Evolutionary conservation across 2,113 vertebrate species (phyloP).

Genomic region (Takifugu bimaculatus): DNA sequence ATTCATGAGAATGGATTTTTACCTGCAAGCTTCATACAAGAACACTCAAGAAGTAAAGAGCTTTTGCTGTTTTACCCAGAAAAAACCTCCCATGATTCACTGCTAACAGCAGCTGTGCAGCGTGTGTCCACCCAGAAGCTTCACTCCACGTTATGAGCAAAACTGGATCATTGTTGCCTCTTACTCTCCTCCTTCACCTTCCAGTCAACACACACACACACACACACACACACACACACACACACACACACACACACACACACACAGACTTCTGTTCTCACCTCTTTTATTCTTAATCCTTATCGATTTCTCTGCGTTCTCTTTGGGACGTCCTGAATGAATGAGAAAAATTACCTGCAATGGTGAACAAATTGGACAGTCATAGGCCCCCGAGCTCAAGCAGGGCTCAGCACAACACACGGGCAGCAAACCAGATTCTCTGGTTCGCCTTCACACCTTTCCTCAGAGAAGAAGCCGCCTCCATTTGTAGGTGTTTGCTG

Average conservation of each 20-base stretch:
- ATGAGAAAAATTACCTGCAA: slow-evolving; percentile 65
- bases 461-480: slow-evolving; percentile 39
- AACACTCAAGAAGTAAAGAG: no score
- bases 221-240: background rate
- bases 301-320: slow-evolving; percentile 58
- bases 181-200: background rate
- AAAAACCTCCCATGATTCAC: slow-evolving; percentile 30
- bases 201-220: background rate
- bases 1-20: background rate
- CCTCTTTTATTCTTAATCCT: slow-evolving; percentile 46
- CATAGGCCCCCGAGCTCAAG: slow-evolving; percentile 50
- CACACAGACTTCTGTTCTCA: slow-evolving; percentile 21
- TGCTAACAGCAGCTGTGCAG: slow-evolving; percentile 7
- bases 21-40: no score
- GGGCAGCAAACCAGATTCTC: slow-evolving; percentile 62
- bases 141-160: background rate
- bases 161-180: background rate
- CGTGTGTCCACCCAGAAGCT: background rate
- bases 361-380: slow-evolving; percentile 68
- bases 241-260: background rate
- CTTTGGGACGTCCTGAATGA: slow-evolving; percentile 41
- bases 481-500: slow-evolving; percentile 9
- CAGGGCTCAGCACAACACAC: slow-evolving; percentile 39
- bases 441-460: slow-evolving; percentile 6
- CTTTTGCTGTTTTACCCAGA: slow-evolving; percentile 10